Base-by-base conservation (phyloP, 2,888 invertebrate genomes). In the Monochamus alternatus region DNA sequence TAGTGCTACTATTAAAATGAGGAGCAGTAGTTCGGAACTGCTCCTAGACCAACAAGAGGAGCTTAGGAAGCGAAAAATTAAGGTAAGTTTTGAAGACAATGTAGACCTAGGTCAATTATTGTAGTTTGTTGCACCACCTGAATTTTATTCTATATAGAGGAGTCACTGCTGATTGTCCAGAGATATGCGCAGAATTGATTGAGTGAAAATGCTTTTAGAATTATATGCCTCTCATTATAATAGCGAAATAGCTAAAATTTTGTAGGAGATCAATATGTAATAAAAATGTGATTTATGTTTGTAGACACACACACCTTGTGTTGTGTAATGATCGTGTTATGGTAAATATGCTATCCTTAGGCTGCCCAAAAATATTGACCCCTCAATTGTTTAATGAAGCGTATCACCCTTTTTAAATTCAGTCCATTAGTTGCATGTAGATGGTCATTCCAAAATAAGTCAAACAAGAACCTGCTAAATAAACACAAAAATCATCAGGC, bases 21-120 rank as follows among this genome's bases (percentile, higher is more conserved):
- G 93, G 90, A 93, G 93, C 91, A 93, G 93, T 90, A 94, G 93
- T 91, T 94, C 94, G 89, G 94, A 94, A 91, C 92, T 94, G 90
- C 92, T 94, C 91, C 93, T 94, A 89, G 93, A 94, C 89, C 93
- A 93, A 89, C 93, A 93, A 90, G 93, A 93, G 90, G 92, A 92
- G 90, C 90, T 92, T 84, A 90, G 92, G 86, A 91, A 91, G 90
- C 90, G 91, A 84, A 92, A 92, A 90, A 90, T 92, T 75, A 87
- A 89, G 88, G 91, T 83, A 82, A 59, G 58, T 8, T 60, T 31
- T 10, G 30, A 60, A 30, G 8, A 5, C 14, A n/a, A 14, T n/a
- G 9, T 60, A 69, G 68, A 60, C 69, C 69, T 69, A 69, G 69
- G 69, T 60, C 69, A 69, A 32, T 60, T 55, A 51, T 60, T 69